Evolutionary conservation across 2,797 vertebrate genomes (phyloP).

Genomic region (Notoglanidium macrostoma): DNA sequence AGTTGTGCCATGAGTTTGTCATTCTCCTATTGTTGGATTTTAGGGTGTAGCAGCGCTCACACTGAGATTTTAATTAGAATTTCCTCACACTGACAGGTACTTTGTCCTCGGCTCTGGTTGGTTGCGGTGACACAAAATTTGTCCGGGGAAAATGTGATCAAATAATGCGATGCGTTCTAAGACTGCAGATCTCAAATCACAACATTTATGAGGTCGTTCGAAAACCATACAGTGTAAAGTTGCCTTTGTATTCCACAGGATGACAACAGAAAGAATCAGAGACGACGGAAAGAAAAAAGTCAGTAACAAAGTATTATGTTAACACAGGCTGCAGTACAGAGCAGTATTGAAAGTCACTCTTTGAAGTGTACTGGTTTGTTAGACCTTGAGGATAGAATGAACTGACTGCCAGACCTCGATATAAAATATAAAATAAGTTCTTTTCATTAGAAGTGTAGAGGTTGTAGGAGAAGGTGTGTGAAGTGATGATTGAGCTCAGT

Average conservation of each 20-base stretch:
- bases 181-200: not conserved
- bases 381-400: not conserved
- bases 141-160: not conserved
- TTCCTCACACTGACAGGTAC: not conserved
- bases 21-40: not conserved
- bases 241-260: not conserved
- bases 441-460: not conserved
- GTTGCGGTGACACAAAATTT: not conserved
- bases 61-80: not conserved
- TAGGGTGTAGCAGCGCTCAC: not conserved
- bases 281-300: not conserved
- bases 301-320: not conserved
- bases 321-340: not conserved
- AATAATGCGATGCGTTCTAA: too few relatives aligned
- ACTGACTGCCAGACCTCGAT: not conserved
- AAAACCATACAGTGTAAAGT: not conserved
- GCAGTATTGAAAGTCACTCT: not conserved
- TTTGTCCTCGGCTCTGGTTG: not conserved
- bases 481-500: not conserved
- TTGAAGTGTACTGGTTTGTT: not conserved
- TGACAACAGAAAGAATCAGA: not conserved
- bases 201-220: not conserved
- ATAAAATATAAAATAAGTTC: not conserved
- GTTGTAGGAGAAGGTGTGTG: not conserved
- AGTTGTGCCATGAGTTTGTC: not conserved